Conservation (phyloP, 2,797 vertebrate species). For the Spinus olivaceus region DNA sequence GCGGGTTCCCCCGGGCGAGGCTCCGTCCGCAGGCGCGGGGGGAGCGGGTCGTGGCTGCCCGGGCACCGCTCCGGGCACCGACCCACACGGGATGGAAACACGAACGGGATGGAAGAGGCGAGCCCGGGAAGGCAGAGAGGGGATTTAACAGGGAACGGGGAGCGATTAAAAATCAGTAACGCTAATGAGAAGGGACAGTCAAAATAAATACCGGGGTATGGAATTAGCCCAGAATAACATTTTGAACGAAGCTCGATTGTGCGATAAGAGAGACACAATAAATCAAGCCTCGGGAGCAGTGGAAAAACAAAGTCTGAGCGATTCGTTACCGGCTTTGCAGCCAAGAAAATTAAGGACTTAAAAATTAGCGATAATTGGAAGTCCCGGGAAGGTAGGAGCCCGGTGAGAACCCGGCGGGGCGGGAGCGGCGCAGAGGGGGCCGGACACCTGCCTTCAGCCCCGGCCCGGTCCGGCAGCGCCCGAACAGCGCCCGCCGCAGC, state of each 20-base stretch:
- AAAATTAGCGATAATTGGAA: background rate
- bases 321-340: conserved; percentile 5
- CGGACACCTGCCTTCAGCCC: background rate
- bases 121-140: background rate
- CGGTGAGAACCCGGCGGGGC: too few relatives aligned
- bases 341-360: conserved; percentile 32
- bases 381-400: background rate
- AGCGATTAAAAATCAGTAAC: background rate
- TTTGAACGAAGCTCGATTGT: background rate
- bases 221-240: conserved; percentile 39
- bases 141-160: background rate
- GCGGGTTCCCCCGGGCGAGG: background rate
- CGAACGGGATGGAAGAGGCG: background rate
- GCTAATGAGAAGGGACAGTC: conserved; percentile 48
- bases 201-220: conserved; percentile 32
- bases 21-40: background rate
- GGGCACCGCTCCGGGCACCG: too few relatives aligned
- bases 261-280: conserved; percentile 52
- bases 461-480: background rate
- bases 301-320: conserved; percentile 20
- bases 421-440: background rate
- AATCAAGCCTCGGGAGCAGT: conserved; percentile 34
- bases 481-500: background rate
- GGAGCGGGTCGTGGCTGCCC: background rate
- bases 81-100: background rate